Conservation (phyloP, 2,113 vertebrate genomes). For the Nothobranchius kuhntae region DNA sequence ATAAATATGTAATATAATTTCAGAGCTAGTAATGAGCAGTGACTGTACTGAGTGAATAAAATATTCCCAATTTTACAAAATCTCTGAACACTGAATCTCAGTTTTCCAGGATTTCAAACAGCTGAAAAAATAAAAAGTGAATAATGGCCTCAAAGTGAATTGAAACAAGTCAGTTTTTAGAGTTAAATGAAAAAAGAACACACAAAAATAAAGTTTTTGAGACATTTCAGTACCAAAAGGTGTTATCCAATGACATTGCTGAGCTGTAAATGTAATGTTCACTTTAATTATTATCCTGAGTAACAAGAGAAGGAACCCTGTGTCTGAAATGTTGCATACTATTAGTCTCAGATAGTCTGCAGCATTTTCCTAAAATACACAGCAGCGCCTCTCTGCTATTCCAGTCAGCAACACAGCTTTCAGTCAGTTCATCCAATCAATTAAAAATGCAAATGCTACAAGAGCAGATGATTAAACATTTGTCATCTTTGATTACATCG, state of each 20-base stretch:
- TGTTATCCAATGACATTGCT: too few species aligned
- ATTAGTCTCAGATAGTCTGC: too few species aligned
- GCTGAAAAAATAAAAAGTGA: not conserved
- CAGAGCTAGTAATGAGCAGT: not conserved
- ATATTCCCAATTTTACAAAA: not conserved
- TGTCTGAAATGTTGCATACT: too few species aligned
- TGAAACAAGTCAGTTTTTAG: too few species aligned
- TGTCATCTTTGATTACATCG: constrained; percentile 12
- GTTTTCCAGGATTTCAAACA: not conserved
- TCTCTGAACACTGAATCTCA: not conserved
- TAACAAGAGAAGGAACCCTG: too few species aligned
- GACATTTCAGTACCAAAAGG: too few species aligned
- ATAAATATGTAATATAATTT: too few species aligned
- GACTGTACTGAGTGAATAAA: not conserved
- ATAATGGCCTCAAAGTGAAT: too few species aligned
- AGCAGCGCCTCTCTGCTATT: not conserved
- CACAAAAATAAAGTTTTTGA: too few species aligned
- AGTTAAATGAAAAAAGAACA: too few species aligned
- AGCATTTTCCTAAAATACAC: not conserved
- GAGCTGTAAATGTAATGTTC: too few species aligned
- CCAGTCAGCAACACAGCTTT: not conserved
- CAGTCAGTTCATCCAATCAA: constrained; percentile 8
- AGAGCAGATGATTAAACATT: constrained; percentile 23
- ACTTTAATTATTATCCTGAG: too few species aligned
- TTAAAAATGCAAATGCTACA: not conserved